Percentiles rank a stretch among this genome's conserved stretches.
These are phyloP conservation scores for Himalopsyche tibetana DNA, from an alignment of 2,888 invertebrate species.

Conservation along the genomic window DNA sequence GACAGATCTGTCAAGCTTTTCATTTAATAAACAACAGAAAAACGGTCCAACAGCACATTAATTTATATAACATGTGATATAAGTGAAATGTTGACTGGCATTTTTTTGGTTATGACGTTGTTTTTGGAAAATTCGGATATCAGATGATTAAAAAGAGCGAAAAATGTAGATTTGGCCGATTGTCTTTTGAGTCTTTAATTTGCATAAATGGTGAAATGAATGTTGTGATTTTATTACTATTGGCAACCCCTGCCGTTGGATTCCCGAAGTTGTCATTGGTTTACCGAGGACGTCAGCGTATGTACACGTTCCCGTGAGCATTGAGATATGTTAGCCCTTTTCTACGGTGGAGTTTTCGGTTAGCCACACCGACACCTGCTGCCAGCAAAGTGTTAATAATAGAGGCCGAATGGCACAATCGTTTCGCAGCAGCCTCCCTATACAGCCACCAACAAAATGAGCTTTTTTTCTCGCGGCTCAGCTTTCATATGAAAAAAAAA, in stretches of 20 bases:
- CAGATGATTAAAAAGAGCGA: no score
- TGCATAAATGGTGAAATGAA: no score
- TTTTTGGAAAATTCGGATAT: no score
- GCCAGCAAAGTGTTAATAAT: conserved; percentile 47
- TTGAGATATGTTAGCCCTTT: conserved; percentile 41
- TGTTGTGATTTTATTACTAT: background rate
- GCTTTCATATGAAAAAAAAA: conserved; percentile 32
- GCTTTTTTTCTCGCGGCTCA: conserved; percentile 35
- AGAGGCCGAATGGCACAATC: conserved; percentile 49
- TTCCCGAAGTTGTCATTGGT: background rate
- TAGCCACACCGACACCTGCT: conserved; percentile 50
- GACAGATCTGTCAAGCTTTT: no score
- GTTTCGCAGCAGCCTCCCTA: conserved; percentile 1
- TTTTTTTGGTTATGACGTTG: no score
- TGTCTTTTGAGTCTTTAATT: no score
- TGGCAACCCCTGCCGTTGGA: background rate
- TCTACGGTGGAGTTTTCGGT: conserved; percentile 47
- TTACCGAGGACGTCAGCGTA: conserved; percentile 6
- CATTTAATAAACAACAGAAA: no score
- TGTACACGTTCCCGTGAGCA: conserved; percentile 28
- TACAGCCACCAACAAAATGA: conserved; percentile 23
- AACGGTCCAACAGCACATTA: no score
- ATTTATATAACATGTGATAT: no score
- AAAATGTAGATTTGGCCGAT: no score
- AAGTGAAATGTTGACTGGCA: no score